These are phyloP conservation scores for Gobio gobio DNA, from an alignment of 2,113 vertebrate genomes.

Conservation along the genomic window DNA sequence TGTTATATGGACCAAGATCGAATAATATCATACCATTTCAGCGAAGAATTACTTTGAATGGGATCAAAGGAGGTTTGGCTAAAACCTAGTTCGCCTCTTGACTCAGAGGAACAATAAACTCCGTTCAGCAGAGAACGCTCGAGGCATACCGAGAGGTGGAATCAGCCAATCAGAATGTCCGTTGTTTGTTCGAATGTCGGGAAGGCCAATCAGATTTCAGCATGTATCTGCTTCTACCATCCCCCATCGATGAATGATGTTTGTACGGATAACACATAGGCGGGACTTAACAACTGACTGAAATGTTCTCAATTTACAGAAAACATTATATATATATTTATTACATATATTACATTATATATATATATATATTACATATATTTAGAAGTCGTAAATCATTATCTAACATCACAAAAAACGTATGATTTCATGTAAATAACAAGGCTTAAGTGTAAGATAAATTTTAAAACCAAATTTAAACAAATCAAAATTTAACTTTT, in stretches of 20 bases:
- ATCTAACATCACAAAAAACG: no score
- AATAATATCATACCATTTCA: slow-evolving; percentile 72
- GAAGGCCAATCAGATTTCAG: slow-evolving; percentile 63
- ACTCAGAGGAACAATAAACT: slow-evolving; percentile 82
- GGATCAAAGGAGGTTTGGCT: slow-evolving; percentile 59
- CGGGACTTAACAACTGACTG: slow-evolving; percentile 56
- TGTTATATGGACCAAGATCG: not conserved
- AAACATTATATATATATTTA: no score
- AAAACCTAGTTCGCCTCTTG: slow-evolving; percentile 71
- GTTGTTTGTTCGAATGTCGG: slow-evolving; percentile 73
- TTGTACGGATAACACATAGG: slow-evolving; percentile 75
- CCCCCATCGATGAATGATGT: slow-evolving; percentile 69
- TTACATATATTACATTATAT: no score
- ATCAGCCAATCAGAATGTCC: slow-evolving; percentile 61
- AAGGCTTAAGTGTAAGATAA: not conserved
- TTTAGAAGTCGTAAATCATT: not conserved
- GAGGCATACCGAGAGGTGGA: slow-evolving; percentile 66
- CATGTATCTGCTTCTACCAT: slow-evolving; percentile 66
- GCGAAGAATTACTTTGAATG: slow-evolving; percentile 64
- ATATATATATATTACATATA: no score
- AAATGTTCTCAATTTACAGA: not conserved
- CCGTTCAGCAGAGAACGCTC: slow-evolving; percentile 66
- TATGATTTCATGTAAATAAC: not conserved
- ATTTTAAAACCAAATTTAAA: not conserved
- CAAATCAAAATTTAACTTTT: not conserved